Percentiles rank a stretch among this genome's conserved stretches.
These are phyloP conservation scores for Liodrosophila aerea DNA, from an alignment of 2,888 invertebrate species.

Conservation along the genomic window DNA sequence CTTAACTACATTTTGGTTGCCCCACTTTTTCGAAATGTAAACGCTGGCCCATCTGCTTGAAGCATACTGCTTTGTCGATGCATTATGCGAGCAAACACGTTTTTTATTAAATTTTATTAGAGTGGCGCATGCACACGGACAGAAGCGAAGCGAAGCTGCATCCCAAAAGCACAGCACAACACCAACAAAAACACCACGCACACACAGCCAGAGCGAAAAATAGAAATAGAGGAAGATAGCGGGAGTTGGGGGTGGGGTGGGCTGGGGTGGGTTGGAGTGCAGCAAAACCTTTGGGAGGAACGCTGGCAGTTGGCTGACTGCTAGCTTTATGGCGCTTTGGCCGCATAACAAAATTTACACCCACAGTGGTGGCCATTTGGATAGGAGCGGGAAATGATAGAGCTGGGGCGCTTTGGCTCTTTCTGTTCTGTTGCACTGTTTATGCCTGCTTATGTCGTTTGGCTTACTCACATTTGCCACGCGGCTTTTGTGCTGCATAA, in stretches of 20 bases:
- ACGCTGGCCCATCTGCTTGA: neutral
- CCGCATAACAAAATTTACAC: conserved; percentile 73
- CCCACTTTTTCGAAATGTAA: conserved; percentile 16
- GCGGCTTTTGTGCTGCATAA: conserved; percentile 73
- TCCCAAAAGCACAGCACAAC: conserved; percentile 45
- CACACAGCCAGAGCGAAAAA: neutral
- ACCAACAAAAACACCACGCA: conserved; percentile 14
- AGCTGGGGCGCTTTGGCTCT: too few relatives aligned
- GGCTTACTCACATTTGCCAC: conserved; percentile 74
- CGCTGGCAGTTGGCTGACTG: conserved; percentile 21
- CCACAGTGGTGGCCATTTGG: conserved; percentile 35
- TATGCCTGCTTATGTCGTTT: conserved; percentile 76
- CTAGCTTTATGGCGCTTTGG: conserved; percentile 74
- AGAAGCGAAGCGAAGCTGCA: conserved; percentile 1
- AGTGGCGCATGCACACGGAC: conserved; percentile 64
- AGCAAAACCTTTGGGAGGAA: conserved; percentile 39
- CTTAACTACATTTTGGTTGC: conserved; percentile 14
- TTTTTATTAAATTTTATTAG: conserved; percentile 77
- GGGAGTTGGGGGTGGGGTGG: neutral
- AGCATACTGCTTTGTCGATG: conserved; percentile 44
- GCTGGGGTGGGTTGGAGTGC: conserved; percentile 21
- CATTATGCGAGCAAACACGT: conserved; percentile 72
- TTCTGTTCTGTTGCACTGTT: conserved; percentile 49
- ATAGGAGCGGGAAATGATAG: neutral
- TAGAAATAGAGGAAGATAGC: neutral